Evolutionary conservation across 2,113 vertebrate genomes (phyloP), one percentile per base, ranked within the genome.

Genomic region (Chauna torquata): DNA sequence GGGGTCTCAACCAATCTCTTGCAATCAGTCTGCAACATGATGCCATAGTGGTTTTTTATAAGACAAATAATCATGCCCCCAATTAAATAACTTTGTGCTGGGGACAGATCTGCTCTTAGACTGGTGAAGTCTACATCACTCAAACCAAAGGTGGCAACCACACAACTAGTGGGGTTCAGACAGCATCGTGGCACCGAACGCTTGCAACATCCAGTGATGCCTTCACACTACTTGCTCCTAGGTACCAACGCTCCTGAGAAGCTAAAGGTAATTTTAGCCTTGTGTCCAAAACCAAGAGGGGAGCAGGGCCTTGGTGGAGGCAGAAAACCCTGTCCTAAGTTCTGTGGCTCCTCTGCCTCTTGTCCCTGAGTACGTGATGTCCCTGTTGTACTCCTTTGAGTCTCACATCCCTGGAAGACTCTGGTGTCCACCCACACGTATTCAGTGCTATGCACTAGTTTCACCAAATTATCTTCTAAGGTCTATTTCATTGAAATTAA

Each of bases 401-500:
- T 40, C 32, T 91, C 47, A 71, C 11, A 16, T 77, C 58, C 72
- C 62, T 50, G 38, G 57, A 93, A 93, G 58, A 65, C 42, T 74
- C n/a, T 12, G 5, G 3, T 90, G 17, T 74, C 54, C 58, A 64
- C 34, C 42, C 75, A 36, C 61, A 66, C 54, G 14, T 86, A 57
- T 86, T 93, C 71, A 92, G 54, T 74, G 36, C 68, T 74, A 54
- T 20, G 58, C 34, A 66, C 30, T n/a, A 13, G 24, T 75, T 95
- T 94, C 42, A 83, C 82, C 82, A 66, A 88, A 92, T 83, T 58
- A 54, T 66, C 59, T 75, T 88, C 23, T 6, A 54, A 83, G 72
- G 36, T 42, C 23, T 86, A 40, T 92, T 92, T 94, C 30, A 62
- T 86, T 88, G 38, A 92, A 94, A 94, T 94, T 90, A 92, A 52